These are phyloP conservation scores for Sitta europaea DNA, from an alignment of 2,113 vertebrate genomes.

Conservation along the genomic window DNA sequence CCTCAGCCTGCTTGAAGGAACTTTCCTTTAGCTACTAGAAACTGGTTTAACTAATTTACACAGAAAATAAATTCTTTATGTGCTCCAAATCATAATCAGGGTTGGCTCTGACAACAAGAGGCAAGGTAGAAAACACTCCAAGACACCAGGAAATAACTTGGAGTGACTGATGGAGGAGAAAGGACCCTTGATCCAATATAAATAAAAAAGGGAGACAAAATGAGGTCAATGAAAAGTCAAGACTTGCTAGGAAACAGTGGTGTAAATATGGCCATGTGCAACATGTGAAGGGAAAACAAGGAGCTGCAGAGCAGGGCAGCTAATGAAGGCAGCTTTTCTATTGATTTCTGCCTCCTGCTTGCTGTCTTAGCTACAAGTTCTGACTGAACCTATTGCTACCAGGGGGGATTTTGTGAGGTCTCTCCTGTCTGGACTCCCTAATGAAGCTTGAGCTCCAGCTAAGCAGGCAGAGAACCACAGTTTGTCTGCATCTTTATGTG, in stretches of 20 bases:
- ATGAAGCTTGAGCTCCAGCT: accelerated
- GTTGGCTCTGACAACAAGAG: neutral
- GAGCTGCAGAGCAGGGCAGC: neutral
- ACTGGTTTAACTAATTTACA: neutral
- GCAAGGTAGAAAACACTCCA: neutral
- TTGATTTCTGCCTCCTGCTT: neutral
- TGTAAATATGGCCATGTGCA: neutral
- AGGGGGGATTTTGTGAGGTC: neutral
- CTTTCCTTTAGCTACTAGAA: neutral
- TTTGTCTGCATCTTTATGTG: neutral
- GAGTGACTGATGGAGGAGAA: neutral
- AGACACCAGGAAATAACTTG: neutral
- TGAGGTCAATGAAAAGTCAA: neutral
- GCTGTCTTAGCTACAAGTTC: neutral
- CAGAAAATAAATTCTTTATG: neutral
- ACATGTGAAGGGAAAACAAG: neutral
- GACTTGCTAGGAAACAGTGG: neutral
- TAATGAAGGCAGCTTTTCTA: neutral
- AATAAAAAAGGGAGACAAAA: neutral
- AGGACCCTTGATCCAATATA: neutral
- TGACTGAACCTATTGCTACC: neutral
- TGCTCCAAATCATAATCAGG: neutral
- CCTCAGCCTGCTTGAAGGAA: neutral
- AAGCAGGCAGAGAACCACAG: neutral
- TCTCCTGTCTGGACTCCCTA: neutral